Percentiles rank a stretch among this genome's conserved stretches.
phyloP scores from a whole-genome alignment of 2,113 vertebrate species.

The Hypocryptadius cinnamomeus region DNA sequence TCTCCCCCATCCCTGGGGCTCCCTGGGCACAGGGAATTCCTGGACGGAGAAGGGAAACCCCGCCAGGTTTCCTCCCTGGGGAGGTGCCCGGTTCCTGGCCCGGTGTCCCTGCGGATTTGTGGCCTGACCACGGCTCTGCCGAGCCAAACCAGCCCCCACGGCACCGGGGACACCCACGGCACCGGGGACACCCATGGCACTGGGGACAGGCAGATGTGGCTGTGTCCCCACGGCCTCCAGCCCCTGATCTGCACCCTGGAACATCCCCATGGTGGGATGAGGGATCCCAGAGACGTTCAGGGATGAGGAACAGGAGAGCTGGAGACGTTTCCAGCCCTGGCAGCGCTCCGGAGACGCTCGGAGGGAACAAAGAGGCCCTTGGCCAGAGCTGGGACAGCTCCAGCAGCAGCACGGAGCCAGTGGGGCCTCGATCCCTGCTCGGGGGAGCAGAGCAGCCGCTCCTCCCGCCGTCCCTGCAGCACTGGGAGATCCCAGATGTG shows the following conservation, averaged over 20 bases:
- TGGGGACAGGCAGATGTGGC: too few species aligned
- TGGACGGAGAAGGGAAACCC: not conserved
- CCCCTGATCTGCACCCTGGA: too few species aligned
- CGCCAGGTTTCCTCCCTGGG: not conserved
- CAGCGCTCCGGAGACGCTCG: not conserved
- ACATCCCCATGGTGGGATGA: not conserved
- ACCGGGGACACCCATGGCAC: too few species aligned
- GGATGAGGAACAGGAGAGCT: not conserved
- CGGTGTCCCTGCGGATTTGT: not conserved
- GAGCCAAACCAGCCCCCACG: not conserved
- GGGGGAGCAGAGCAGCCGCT: not conserved
- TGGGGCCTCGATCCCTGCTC: not conserved
- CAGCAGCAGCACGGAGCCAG: not conserved
- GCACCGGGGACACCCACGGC: too few species aligned
- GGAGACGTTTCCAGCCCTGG: not conserved
- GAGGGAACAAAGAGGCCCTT: slow-evolving; percentile 39
- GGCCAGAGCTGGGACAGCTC: not conserved
- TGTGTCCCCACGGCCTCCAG: too few species aligned
- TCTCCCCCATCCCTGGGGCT: not conserved
- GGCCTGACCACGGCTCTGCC: not conserved
- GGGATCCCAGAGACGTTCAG: not conserved
- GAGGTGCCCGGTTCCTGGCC: not conserved
- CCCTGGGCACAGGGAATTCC: not conserved
- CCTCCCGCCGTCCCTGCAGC: not conserved
- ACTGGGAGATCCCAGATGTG: fast-evolving